Conservation (phyloP, 2,113 vertebrate genomes). For the Mormoops blainvillei region DNA sequence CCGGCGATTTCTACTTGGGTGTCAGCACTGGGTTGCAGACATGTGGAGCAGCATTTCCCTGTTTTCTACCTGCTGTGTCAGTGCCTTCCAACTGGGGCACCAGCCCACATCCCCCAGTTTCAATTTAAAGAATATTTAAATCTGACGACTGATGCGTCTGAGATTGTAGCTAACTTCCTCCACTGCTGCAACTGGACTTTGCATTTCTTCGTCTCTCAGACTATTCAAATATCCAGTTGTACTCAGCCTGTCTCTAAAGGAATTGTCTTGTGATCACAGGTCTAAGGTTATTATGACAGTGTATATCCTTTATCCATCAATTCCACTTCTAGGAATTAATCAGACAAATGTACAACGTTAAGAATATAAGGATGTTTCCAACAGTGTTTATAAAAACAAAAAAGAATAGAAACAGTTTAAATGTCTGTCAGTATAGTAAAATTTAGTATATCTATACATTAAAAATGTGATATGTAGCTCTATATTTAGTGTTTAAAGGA, state of each 20-base stretch:
- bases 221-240: neutral
- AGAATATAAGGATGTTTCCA: neutral
- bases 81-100: neutral
- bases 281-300: neutral
- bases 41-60: neutral
- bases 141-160: neutral
- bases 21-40: neutral
- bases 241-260: neutral
- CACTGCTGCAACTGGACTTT: neutral
- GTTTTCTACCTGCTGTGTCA: neutral
- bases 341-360: neutral
- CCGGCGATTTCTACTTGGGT: neutral
- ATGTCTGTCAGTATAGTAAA: neutral
- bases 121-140: neutral
- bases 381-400: neutral
- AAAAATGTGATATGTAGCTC: neutral
- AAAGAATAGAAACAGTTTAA: neutral
- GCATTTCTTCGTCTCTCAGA: slow-evolving; percentile 1
- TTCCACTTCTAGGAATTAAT: slow-evolving; percentile 21
- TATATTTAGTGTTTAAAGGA: slow-evolving; percentile 6
- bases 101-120: neutral
- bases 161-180: neutral
- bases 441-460: neutral
- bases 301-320: neutral
- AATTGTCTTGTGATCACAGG: neutral